Base-by-base conservation (phyloP, 2,113 vertebrate genomes). In the Athene noctua region DNA sequence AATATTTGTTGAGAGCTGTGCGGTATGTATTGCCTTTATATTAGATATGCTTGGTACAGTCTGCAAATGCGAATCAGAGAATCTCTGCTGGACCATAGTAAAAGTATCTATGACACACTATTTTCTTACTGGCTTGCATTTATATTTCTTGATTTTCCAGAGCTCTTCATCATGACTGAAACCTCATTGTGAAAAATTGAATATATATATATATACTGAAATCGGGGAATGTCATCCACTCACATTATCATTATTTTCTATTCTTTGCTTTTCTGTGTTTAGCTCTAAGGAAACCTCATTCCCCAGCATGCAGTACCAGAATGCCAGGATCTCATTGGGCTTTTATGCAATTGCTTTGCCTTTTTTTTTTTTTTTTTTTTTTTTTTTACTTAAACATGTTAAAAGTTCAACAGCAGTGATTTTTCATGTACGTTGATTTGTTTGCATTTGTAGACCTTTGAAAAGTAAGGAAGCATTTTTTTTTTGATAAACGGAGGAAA, bases 51-150 rank as follows among this genome's bases (percentile, higher is more conserved):
- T 71, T 10, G 7, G 82, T 10, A 27, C 71, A 12, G 79, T 3
- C 93, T 70, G 85, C 4, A 38, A 70, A 87, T 5, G 52, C 75
- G 61, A 42, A 26, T 68, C 83, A 36, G 66, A 70, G 67, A 29
- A 87, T 59, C 65, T 49, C 85, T 55, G 42, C 49, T 34, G 92
- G 84, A 5, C 71, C 26, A 5, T 10, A 30, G 75, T 13, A 34
- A 44, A 27, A 55, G 18, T 30, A 12, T 17, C 12, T 19, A 10
- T 85, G 66, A 7, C 30, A 22, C 3, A 0, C 0, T 5, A 0
- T 65, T 85, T 86, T 70, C 82, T 59, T 29, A 15, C 44, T 36
- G 42, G 2, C 71, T 90, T 88, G 59, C 20, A 26, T 59, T 72
- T 40, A 1, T 38, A 52, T 86, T 34, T 13, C 58, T 90, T 66